These are phyloP conservation scores for Microcebus jonahi DNA, from an alignment of 2,113 vertebrate genomes.

Conservation along the genomic window DNA sequence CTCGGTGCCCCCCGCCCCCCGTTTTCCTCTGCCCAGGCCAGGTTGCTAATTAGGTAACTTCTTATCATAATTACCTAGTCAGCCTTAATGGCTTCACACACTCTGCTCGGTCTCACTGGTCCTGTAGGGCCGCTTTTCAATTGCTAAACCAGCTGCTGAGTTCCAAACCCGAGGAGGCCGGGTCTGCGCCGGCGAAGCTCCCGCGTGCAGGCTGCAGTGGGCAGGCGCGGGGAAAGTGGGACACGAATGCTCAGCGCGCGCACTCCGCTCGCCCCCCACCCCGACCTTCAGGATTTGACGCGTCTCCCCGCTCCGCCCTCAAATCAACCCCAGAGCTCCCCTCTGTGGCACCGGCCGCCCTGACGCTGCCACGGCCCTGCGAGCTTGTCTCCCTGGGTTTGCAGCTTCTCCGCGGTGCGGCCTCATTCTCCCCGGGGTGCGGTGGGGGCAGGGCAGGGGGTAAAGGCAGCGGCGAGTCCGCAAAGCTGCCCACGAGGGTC, in stretches of 20 bases:
- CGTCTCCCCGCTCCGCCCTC: neutral
- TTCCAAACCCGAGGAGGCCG: neutral
- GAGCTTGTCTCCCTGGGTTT: neutral
- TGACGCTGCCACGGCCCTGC: neutral
- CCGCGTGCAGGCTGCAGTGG: neutral
- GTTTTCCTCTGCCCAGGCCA: neutral
- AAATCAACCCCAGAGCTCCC: neutral
- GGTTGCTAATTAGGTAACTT: constrained; percentile 72
- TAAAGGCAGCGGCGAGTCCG: neutral
- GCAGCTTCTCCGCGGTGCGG: neutral
- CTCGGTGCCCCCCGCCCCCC: no score
- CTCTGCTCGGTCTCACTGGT: neutral
- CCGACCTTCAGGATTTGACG: neutral
- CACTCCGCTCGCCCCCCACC: neutral
- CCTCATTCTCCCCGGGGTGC: neutral
- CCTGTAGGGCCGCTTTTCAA: constrained; percentile 17
- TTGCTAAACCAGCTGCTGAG: constrained; percentile 55
- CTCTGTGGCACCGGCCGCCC: neutral
- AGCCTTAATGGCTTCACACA: constrained; percentile 40
- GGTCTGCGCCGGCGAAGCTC: neutral
- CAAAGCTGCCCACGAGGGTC: neutral
- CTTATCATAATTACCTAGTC: constrained; percentile 60
- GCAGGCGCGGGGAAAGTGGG: neutral
- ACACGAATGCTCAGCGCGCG: neutral
- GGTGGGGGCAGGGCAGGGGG: neutral